Evolutionary conservation across 2,113 vertebrate species (phyloP).

Genomic region (Vombatus ursinus): DNA sequence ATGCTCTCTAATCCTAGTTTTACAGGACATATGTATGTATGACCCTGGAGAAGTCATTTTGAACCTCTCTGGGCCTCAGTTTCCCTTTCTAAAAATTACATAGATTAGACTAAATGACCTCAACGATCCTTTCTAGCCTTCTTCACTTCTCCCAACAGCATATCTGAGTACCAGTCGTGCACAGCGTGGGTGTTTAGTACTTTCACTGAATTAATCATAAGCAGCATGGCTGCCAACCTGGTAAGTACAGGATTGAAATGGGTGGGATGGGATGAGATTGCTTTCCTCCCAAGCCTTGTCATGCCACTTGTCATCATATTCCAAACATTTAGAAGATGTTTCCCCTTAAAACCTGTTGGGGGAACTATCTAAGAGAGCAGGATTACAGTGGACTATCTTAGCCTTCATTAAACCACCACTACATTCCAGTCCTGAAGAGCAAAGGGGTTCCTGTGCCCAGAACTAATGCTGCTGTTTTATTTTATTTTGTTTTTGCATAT

Average conservation of each 20-base stretch:
- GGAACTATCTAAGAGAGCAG: background rate
- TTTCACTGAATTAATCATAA: constrained; percentile 1
- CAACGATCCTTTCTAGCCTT: background rate
- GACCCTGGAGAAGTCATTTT: background rate
- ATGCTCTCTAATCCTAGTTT: background rate
- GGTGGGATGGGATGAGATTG: background rate
- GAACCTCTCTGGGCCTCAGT: background rate
- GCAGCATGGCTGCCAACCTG: background rate
- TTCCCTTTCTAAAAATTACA: background rate
- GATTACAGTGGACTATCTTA: background rate
- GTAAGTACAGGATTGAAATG: background rate
- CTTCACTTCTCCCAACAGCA: background rate
- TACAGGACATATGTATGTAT: background rate
- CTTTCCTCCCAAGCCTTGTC: background rate
- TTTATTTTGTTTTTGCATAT: background rate
- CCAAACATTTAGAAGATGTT: background rate
- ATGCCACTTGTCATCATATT: background rate
- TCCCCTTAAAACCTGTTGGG: background rate
- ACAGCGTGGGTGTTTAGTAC: background rate
- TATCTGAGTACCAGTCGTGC: background rate
- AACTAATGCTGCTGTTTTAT: background rate
- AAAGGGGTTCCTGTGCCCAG: background rate
- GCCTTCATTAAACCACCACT: background rate
- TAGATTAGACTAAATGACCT: background rate
- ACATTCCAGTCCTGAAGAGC: background rate